A percentile compares a stretch with the other conserved stretches of the same genome.
Conservation (phyloP, 2,888 invertebrate genomes). For the Ormyrus labotus region DNA sequence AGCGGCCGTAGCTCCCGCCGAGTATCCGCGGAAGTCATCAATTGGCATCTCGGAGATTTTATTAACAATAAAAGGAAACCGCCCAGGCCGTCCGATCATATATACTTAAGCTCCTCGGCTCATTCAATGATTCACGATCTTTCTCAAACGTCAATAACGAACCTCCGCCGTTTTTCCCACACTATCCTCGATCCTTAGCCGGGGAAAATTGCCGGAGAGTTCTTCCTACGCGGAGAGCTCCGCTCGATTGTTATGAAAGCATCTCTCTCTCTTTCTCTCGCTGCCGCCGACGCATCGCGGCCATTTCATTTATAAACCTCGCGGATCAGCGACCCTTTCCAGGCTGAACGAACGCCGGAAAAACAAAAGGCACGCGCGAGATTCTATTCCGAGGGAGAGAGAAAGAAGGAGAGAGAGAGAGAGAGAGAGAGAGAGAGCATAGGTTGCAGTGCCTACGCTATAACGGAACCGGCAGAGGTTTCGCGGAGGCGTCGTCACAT, state of each 20-base stretch:
- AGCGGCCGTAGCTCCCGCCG: no score
- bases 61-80: no score
- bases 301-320: conserved; percentile 44
- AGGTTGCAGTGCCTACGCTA: conserved; percentile 19
- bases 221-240: no score
- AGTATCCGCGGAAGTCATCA: no score
- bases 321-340: conserved; percentile 44
- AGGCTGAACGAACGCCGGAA: conserved; percentile 20
- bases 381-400: conserved; percentile 35
- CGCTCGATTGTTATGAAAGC: conserved; percentile 40
- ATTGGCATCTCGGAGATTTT: no score
- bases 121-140: no score
- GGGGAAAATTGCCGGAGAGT: no score
- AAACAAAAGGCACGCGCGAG: conserved; percentile 41
- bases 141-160: no score
- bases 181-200: no score
- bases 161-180: no score
- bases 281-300: conserved; percentile 40
- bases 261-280: not conserved
- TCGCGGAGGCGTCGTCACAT: conserved; percentile 31
- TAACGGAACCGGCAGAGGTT: conserved; percentile 39
- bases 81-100: no score
- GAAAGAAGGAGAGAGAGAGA: not conserved
- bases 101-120: no score
- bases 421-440: conserved; percentile 3